A percentile compares a stretch with the other conserved stretches of the same genome.
Evolutionary conservation across 2,888 invertebrate genomes (phyloP).

Genomic region (Petrolisthes cinctipes): DNA sequence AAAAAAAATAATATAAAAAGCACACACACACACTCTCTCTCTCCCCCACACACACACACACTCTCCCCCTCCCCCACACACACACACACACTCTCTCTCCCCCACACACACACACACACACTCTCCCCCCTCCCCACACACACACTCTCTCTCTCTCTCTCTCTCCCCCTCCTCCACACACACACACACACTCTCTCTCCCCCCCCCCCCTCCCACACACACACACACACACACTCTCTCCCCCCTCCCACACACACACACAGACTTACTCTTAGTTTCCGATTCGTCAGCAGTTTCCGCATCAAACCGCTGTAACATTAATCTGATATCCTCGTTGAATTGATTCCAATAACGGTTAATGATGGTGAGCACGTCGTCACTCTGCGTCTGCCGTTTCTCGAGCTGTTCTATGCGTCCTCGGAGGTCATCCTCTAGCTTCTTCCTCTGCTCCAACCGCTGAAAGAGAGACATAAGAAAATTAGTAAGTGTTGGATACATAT

Average conservation of each 20-base stretch:
- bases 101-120: neutral
- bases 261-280: constrained; percentile 86
- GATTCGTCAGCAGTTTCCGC: constrained; percentile 96
- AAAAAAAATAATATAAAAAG: too few relatives aligned
- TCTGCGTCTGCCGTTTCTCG: constrained; percentile 94
- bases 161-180: neutral
- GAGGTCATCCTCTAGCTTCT: constrained; percentile 86
- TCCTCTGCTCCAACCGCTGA: constrained; percentile 90
- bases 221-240: neutral
- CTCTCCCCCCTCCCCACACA: neutral
- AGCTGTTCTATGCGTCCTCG: constrained; percentile 93
- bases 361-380: constrained; percentile 97
- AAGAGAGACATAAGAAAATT: constrained; percentile 66
- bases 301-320: constrained; percentile 94
- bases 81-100: neutral
- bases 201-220: neutral
- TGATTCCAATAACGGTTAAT: constrained; percentile 98
- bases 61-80: neutral
- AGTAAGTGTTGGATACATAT: constrained; percentile 65
- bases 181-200: neutral
- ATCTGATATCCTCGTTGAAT: constrained; percentile 95
- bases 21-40: neutral
- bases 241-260: neutral
- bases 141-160: too few relatives aligned
- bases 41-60: too few relatives aligned